Percentiles rank a stretch among this genome's conserved stretches.
phyloP scores from a whole-genome alignment of 2,797 vertebrate species.

The Gambusia yucatana region DNA sequence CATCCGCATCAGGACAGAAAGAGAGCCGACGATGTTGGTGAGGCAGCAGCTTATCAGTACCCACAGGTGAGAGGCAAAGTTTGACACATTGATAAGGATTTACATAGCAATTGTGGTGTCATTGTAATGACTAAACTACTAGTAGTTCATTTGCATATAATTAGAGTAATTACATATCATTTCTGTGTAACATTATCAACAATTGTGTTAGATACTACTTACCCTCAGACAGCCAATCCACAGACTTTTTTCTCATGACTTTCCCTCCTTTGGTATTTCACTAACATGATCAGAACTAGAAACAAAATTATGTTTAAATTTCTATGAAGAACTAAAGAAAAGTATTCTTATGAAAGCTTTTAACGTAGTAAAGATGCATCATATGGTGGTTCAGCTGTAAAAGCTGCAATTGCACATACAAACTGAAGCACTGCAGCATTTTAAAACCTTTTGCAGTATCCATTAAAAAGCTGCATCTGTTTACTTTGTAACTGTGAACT shows the following conservation, averaged over 20 bases:
- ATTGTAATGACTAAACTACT: background rate
- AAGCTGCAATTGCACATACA: no score
- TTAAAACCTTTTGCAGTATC: background rate
- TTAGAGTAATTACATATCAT: background rate
- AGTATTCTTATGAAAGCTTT: background rate
- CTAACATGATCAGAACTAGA: no score
- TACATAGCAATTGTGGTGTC: background rate
- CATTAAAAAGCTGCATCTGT: background rate
- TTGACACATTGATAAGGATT: background rate
- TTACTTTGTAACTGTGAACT: background rate
- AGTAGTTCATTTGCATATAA: background rate
- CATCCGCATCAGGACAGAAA: constrained; percentile 54
- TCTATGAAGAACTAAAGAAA: no score
- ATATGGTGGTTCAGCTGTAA: background rate
- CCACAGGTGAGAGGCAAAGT: constrained; percentile 76
- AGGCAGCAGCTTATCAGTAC: constrained; percentile 80
- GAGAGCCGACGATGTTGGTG: constrained; percentile 71
- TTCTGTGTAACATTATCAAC: background rate
- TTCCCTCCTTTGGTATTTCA: no score
- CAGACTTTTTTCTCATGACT: no score
- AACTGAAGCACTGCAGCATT: background rate
- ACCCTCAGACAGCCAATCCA: no score
- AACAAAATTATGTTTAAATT: no score
- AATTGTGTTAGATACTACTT: background rate
- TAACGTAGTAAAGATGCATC: background rate